Conservation (phyloP, 2,888 invertebrate genomes). For the Tinea semifulvella region DNA sequence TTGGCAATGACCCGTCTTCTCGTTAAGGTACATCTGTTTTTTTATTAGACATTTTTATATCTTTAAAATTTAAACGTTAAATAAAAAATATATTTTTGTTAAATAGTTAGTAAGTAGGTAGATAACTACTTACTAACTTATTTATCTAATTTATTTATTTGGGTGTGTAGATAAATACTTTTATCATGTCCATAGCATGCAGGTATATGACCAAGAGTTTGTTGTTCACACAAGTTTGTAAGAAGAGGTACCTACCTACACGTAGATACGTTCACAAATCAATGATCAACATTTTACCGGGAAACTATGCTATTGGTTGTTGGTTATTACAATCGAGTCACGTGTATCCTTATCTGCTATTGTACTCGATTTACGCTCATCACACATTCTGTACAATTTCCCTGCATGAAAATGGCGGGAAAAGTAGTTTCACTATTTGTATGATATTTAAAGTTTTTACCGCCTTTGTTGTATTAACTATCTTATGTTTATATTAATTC, state of each 20-base stretch:
- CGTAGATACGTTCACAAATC: background rate
- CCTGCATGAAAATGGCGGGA: constrained; percentile 10
- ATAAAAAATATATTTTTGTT: background rate
- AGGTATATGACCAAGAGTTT: background rate
- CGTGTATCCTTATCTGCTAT: constrained; percentile 42
- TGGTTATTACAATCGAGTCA: constrained; percentile 17
- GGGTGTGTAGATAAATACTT: constrained; percentile 7
- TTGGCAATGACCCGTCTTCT: background rate
- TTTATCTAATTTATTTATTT: constrained; percentile 5
- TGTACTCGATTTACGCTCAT: constrained; percentile 32
- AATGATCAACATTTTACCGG: constrained; percentile 10
- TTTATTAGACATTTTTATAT: background rate
- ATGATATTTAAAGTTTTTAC: no score
- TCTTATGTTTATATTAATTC: no score
- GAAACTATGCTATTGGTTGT: constrained; percentile 17
- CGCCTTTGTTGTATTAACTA: no score
- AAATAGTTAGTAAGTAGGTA: no score
- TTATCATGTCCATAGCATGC: background rate
- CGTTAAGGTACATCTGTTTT: background rate
- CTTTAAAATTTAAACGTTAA: no score
- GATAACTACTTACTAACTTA: no score
- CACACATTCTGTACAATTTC: background rate
- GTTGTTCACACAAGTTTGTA: background rate
- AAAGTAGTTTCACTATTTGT: constrained; percentile 7
- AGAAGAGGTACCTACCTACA: no score